Base-by-base conservation (phyloP, 2,113 vertebrate genomes). In the Beaufortia kweichowensis region DNA sequence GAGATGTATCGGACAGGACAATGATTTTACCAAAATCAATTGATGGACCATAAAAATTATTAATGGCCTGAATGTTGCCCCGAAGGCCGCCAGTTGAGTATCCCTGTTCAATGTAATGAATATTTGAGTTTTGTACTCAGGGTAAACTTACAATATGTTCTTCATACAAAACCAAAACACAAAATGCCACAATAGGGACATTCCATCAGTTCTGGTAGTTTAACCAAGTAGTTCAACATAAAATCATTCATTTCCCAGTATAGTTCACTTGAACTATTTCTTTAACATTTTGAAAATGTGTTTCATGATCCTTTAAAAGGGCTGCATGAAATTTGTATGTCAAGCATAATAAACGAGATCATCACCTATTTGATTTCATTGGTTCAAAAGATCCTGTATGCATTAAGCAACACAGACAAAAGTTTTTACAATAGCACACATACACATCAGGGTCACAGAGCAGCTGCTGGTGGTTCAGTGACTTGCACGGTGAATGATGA, bases 401-500 rank as follows among this genome's bases (percentile, higher is more conserved):
- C 48, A 53, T 53, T 21, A 21, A 53, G 1, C 6, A 53, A 6
- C 21, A 53, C 41, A 46, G 33, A 48, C 57, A 55, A 41, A 59
- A 6, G 19, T 64, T 64, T 53, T 64, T 6, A 19, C 50, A 24
- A 35, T 12, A 53, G 28, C 50, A 48, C n/a, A 56, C 62, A 56
- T 53, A 70, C 56, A 75, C 61, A 28, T 28, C 33, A 26, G 17
- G 50, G 43, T 28, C 19, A 50, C 35, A 33, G 31, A 75, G 76
- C 75, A 76, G 78, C 81, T 82, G 76, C 76, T 24, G 23, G 55
- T 68, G 59, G 55, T 77, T 64, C 76, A 69, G 57, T 66, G 63
- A 77, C 48, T 79, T 74, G 56, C 65, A 65, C 75, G 64, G 84
- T 83, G 86, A 90, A 85, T 80, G 87, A 88, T 88, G 87, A 85